These are phyloP conservation scores for Rhynchomys soricoides DNA, from an alignment of 2,113 vertebrate species.

Conservation along the genomic window DNA sequence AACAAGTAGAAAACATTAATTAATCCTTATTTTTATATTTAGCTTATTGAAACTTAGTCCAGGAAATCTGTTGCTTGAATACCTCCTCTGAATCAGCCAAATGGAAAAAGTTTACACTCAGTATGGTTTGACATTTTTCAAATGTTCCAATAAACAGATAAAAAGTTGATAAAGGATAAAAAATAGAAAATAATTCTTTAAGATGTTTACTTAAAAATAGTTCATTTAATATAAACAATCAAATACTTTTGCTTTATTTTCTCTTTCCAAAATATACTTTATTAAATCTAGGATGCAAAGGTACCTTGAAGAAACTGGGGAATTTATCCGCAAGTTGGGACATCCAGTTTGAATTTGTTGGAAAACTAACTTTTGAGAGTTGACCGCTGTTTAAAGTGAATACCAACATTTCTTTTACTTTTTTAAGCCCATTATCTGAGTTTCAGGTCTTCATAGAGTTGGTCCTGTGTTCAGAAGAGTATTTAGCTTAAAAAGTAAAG, in stretches of 20 bases:
- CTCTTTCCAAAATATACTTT: slow-evolving; percentile 4
- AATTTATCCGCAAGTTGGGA: not conserved
- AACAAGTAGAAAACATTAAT: slow-evolving; percentile 9
- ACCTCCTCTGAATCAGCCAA: not conserved
- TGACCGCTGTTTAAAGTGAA: not conserved
- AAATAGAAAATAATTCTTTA: not conserved
- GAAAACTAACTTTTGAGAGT: not conserved
- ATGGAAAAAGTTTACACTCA: slow-evolving; percentile 27
- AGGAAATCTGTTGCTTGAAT: slow-evolving; percentile 17
- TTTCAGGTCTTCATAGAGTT: not conserved
- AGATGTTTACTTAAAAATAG: not conserved
- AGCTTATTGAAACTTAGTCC: not conserved
- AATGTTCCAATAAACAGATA: not conserved
- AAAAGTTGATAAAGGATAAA: not conserved
- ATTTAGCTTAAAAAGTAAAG: not conserved
- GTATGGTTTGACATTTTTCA: not conserved
- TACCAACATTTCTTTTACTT: not conserved
- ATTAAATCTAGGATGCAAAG: not conserved
- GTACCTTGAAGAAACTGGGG: slow-evolving; percentile 12
- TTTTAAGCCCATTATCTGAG: not conserved
- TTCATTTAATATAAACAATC: not conserved
- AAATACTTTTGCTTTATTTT: not conserved
- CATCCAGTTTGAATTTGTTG: not conserved
- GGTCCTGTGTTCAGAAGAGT: not conserved
- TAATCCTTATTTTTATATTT: not conserved